A percentile compares a stretch with the other conserved stretches of the same genome.
These are phyloP conservation scores for Cheiracanthium punctorium DNA, from an alignment of 2,888 invertebrate genomes.

Conservation along the genomic window DNA sequence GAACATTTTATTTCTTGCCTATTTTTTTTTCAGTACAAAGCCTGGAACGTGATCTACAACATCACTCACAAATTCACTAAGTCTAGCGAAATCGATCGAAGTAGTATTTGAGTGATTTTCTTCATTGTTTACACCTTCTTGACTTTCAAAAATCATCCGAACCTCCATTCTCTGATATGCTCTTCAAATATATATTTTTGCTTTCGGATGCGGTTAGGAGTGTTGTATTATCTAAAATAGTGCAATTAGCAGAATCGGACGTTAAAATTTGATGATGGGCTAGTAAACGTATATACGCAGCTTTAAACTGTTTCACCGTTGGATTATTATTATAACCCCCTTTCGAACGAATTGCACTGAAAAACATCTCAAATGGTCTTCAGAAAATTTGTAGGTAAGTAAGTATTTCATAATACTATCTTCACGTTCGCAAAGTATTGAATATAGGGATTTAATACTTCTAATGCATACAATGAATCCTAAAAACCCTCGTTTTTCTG, in stretches of 20 bases:
- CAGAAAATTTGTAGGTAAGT: constrained; percentile 1
- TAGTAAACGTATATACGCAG: background rate
- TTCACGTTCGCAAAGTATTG: background rate
- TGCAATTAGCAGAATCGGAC: no score
- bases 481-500: background rate
- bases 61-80: no score
- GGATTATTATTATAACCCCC: background rate
- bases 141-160: background rate
- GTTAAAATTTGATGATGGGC: no score
- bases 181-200: background rate
- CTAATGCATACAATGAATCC: constrained; percentile 17
- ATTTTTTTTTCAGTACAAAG: background rate
- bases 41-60: background rate
- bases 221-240: background rate
- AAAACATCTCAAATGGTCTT: background rate
- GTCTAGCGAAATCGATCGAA: background rate
- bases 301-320: background rate
- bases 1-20: background rate
- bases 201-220: no score
- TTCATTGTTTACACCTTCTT: background rate
- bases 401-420: background rate
- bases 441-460: background rate
- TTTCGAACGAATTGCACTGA: background rate
- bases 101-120: background rate
- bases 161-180: background rate